Base-by-base conservation (phyloP, 2,113 vertebrate species). In the Onychorhynchus coronatus region DNA sequence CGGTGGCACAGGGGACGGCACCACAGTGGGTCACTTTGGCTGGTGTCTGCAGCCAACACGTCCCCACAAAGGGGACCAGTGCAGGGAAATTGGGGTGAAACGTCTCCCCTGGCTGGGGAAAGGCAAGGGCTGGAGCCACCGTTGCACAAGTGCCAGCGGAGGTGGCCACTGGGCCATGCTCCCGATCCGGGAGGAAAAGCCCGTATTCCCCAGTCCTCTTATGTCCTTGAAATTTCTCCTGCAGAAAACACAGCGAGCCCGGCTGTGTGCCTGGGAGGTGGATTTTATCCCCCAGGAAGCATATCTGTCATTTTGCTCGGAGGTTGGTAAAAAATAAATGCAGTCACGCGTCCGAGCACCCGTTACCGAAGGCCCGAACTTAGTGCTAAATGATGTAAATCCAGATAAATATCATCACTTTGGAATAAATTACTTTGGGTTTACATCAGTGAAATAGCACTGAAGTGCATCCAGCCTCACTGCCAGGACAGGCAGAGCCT, bases 291-390 rank as follows among this genome's bases (percentile, higher is more conserved):
- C 95, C 63, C 88, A 96, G 96, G 96, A 96, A 96, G 90, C 14
- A 8, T 90, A 94, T 94, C 95, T 94, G 91, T 96, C 95, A 96
- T 97, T 96, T 95, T 83, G 93, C 95, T 97, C 63, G 67, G 92
- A 96, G 88, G 93, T 42, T 81, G 72, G 75, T 71, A 84, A 72
- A 42, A 91, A 96, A 96, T 67, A 97, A 94, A 95, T 93, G 85
- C 88, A 78, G 79, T 62, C 92, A 81, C 81, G 79, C 82, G 63
- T 74, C 71, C 92, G 93, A 91, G 79, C 77, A 88, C 74, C 93
- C 8, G 70, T 96, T 96, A 97, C 88, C 0, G 4, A 86, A 90
- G 90, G 88, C 85, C 39, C 3, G 1, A 96, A 94, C 76, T 91
- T 56, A 56, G 75, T 67, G 56, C 83, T 89, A 78, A 91, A 94